Conservation (phyloP, 2,797 vertebrate genomes). For the Heliangelus exortis region DNA sequence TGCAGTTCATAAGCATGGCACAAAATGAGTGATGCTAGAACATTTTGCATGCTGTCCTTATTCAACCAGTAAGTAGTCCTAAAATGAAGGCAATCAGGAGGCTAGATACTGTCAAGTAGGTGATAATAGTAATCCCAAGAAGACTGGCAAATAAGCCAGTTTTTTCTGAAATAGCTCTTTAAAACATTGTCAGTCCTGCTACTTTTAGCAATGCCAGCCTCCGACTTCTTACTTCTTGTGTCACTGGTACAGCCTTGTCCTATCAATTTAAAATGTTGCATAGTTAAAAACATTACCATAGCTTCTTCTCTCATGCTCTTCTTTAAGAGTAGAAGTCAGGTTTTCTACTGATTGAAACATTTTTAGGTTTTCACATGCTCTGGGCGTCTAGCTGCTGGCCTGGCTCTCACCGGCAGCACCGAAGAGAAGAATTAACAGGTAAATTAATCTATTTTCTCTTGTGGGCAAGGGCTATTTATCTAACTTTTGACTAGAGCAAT, state of each 20-base stretch:
- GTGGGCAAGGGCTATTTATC: background rate
- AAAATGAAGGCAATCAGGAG: background rate
- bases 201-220: background rate
- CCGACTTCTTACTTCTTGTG: background rate
- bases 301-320: background rate
- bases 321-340: background rate
- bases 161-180: background rate
- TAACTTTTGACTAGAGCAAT: background rate
- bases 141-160: background rate
- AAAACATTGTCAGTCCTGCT: background rate
- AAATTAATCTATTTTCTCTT: background rate
- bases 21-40: background rate
- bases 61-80: background rate
- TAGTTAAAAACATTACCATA: background rate
- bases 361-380: background rate
- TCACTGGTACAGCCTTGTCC: background rate
- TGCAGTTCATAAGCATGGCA: background rate
- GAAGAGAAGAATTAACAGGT: background rate
- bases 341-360: background rate
- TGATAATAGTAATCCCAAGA: background rate
- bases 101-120: background rate
- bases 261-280: background rate
- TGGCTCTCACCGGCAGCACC: background rate
- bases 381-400: background rate
- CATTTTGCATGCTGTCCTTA: background rate